A percentile compares a stretch with the other conserved stretches of the same genome.
Evolutionary conservation across 2,113 vertebrate species (phyloP).

Genomic region (Myiagra hebetior): DNA sequence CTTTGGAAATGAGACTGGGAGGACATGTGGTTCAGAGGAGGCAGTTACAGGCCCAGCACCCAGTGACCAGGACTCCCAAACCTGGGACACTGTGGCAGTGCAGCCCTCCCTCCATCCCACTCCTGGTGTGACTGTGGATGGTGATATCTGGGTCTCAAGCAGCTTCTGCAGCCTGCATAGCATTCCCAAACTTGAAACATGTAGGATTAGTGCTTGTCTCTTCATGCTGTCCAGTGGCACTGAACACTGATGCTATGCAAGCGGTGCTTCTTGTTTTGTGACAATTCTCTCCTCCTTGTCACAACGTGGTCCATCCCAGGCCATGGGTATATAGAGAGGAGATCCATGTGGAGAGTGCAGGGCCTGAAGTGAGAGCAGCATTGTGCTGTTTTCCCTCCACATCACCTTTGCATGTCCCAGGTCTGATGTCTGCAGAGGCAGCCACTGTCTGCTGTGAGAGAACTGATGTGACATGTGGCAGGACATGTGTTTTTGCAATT

Average conservation of each 20-base stretch:
- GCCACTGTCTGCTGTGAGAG: not conserved
- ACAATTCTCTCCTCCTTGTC: not conserved
- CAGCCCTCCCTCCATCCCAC: not conserved
- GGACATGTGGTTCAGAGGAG: not conserved
- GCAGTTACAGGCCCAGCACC: not conserved
- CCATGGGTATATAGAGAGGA: rapidly evolving
- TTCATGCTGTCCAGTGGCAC: rapidly evolving
- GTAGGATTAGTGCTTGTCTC: not conserved
- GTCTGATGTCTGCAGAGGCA: not conserved
- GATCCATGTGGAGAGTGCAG: too few species aligned
- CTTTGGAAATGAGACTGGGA: conserved; percentile 61
- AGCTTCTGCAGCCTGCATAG: not conserved
- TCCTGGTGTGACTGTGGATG: not conserved
- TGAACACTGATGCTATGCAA: not conserved
- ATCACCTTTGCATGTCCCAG: not conserved
- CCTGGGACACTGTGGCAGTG: rapidly evolving
- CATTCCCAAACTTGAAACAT: rapidly evolving
- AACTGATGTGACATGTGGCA: not conserved
- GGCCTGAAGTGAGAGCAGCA: not conserved
- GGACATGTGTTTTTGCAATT: not conserved
- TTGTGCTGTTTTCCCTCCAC: rapidly evolving
- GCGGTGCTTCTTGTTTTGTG: not conserved
- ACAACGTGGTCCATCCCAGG: rapidly evolving
- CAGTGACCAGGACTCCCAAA: not conserved
- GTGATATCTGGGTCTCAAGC: rapidly evolving